Evolutionary conservation across 2,797 vertebrate species (phyloP).

Genomic region (Girardinus metallicus): DNA sequence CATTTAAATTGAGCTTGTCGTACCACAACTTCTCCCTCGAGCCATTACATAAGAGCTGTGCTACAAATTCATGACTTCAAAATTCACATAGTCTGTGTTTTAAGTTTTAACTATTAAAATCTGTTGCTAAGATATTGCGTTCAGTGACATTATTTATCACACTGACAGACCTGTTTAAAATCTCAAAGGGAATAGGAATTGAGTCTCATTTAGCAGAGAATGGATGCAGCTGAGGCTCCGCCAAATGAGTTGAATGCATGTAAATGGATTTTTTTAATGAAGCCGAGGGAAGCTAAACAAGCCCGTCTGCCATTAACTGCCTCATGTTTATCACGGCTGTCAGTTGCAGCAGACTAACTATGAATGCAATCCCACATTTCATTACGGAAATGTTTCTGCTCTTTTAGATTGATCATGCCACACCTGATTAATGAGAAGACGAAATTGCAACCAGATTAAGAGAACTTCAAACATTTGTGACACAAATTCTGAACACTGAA

Average conservation of each 20-base stretch:
- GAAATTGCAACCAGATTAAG: constrained; percentile 21
- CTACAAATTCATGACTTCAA: constrained; percentile 36
- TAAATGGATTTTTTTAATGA: constrained; percentile 39
- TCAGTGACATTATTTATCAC: constrained; percentile 36
- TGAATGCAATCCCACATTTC: constrained; percentile 51
- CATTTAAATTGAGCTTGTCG: constrained; percentile 32
- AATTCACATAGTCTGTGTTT: constrained; percentile 17
- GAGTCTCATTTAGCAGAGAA: constrained; percentile 36
- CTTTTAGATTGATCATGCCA: constrained; percentile 26
- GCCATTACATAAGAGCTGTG: constrained; percentile 51
- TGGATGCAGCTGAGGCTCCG: constrained; percentile 32
- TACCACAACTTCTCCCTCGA: constrained; percentile 30
- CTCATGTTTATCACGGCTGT: constrained; percentile 51
- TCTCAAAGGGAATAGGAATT: constrained; percentile 28
- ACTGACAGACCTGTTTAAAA: constrained; percentile 29
- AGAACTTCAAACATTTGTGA: background rate
- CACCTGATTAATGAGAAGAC: constrained; percentile 14
- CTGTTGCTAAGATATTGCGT: background rate
- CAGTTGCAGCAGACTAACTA: constrained; percentile 53
- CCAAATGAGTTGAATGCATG: constrained; percentile 34
- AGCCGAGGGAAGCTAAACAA: constrained; percentile 49
- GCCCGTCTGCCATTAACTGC: constrained; percentile 50
- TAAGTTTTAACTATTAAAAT: constrained; percentile 15
- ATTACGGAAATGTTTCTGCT: constrained; percentile 34
- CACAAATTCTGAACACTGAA: background rate